phyloP scores from a whole-genome alignment of 2,797 vertebrate genomes.

The Arrhamphus sclerolepis region DNA sequence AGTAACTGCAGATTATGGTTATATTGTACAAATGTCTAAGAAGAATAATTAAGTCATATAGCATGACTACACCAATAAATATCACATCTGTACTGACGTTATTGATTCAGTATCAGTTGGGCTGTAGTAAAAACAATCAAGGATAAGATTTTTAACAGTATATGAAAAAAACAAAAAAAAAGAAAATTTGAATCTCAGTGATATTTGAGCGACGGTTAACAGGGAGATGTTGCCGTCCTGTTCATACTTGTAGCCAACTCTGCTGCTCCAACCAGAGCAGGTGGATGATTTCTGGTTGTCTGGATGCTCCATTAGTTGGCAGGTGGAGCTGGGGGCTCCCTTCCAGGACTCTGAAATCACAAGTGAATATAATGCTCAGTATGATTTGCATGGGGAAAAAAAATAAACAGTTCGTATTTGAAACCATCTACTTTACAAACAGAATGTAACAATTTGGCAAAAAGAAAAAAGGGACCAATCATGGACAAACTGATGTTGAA shows the following conservation, averaged over 20 bases:
- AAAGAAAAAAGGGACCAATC: too few species aligned
- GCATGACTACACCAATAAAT: slow-evolving; percentile 1
- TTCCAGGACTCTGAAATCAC: slow-evolving; percentile 73
- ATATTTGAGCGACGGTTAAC: slow-evolving; percentile 39
- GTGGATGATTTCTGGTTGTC: slow-evolving; percentile 49
- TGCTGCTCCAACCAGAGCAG: slow-evolving; percentile 50
- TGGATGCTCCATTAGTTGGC: slow-evolving; percentile 83
- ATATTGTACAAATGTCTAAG: not conserved
- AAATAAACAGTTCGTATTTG: too few species aligned
- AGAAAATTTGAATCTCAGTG: slow-evolving; percentile 1
- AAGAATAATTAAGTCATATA: not conserved
- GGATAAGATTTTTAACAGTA: slow-evolving; percentile 18
- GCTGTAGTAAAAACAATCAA: slow-evolving; percentile 22
- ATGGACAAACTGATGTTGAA: too few species aligned
- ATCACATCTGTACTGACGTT: slow-evolving; percentile 5
- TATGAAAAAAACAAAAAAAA: slow-evolving; percentile 15
- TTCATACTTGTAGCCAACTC: slow-evolving; percentile 39
- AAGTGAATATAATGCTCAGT: not conserved
- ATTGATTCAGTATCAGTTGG: slow-evolving; percentile 16
- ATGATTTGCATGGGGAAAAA: too few species aligned
- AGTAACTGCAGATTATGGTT: not conserved
- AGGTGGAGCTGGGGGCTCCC: slow-evolving; percentile 92
- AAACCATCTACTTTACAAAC: too few species aligned
- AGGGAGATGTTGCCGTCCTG: slow-evolving; percentile 36
- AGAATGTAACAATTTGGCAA: too few species aligned